Conservation (phyloP, 2,797 vertebrate species). For the Taeniopygia guttata region DNA sequence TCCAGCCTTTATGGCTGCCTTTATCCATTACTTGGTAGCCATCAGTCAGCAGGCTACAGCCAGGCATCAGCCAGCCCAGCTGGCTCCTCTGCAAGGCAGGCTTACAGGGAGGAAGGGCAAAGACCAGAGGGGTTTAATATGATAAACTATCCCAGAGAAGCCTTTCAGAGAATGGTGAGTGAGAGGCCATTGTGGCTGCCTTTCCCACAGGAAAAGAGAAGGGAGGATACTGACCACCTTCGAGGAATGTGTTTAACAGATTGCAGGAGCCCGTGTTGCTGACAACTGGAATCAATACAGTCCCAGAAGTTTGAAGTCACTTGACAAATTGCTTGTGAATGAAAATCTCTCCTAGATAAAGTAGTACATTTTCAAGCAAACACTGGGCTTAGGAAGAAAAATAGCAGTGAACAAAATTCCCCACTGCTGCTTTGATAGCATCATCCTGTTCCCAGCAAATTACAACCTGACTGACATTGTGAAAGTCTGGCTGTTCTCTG, state of each 20-base stretch:
- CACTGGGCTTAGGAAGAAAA: constrained; percentile 3
- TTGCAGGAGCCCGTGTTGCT: neutral
- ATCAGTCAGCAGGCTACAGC: neutral
- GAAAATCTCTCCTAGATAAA: constrained; percentile 18
- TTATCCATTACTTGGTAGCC: neutral
- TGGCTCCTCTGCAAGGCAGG: neutral
- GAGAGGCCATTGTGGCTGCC: neutral
- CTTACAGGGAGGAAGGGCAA: constrained; percentile 1
- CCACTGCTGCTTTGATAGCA: neutral
- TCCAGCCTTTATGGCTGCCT: neutral
- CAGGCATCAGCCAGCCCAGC: neutral
- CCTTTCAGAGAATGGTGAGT: constrained; percentile 6
- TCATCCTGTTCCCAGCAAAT: neutral
- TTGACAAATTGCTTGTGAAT: constrained; percentile 33
- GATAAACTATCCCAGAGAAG: neutral
- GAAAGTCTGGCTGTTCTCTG: neutral
- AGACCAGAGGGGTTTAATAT: neutral
- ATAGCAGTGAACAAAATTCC: neutral
- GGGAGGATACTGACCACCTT: constrained; percentile 42
- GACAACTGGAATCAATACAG: constrained; percentile 46
- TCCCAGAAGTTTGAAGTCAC: neutral
- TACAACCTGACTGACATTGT: neutral
- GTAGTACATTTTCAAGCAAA: neutral
- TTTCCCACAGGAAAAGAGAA: constrained; percentile 57
- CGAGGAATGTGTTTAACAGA: constrained; percentile 49